Base-by-base conservation (phyloP, 2,113 vertebrate genomes). In the Agelaius tricolor region DNA sequence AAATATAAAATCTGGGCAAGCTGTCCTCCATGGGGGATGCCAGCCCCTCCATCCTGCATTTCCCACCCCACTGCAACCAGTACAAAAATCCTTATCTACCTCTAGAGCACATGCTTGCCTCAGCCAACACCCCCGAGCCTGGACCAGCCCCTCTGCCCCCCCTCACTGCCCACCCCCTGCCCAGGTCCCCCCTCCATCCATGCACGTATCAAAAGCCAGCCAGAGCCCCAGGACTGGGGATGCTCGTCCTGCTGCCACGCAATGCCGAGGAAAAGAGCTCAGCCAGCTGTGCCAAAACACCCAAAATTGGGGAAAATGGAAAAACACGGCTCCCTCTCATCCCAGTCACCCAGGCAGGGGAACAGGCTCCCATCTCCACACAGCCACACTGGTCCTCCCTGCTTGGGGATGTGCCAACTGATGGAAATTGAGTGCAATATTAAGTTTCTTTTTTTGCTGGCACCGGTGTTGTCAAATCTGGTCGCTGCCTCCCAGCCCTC, bases 71-170 rank as follows among this genome's bases (percentile, higher is more conserved):
- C 22, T 71, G 39, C 52, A 39, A 90, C 61, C 61, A 82, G 55
- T 74, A 78, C 47, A 91, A 95, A 97, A 95, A 43, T 30, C 61
- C 62, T 84, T 63, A 78, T 20, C 72, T 62, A 90, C 62, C 61
- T 26, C 76, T 95, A 93, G 30, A 89, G 86, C 2, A 22, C 95
- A 97, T 97, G 95, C 97, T 94, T 79, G 5, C 41, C 11, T 74
- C 55, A 47, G 55, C 86, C 35, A 8, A 69, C 27, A 4, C 52
- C 73, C 89, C 43, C 4, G 8, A 67, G 63, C 41, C 51, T 31
- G 51, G 77, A 80, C 52, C 94, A 88, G 79, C 61, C 93, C 23
- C 2, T 41, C 55, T 55, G 20, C 78, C 87, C 77, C 52, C 15
- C 18, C 49, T 43, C 67, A 58, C 67, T 66, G 44, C 89, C 89